Evolutionary conservation across 2,113 vertebrate genomes (phyloP).

Genomic region (Canis aureus): DNA sequence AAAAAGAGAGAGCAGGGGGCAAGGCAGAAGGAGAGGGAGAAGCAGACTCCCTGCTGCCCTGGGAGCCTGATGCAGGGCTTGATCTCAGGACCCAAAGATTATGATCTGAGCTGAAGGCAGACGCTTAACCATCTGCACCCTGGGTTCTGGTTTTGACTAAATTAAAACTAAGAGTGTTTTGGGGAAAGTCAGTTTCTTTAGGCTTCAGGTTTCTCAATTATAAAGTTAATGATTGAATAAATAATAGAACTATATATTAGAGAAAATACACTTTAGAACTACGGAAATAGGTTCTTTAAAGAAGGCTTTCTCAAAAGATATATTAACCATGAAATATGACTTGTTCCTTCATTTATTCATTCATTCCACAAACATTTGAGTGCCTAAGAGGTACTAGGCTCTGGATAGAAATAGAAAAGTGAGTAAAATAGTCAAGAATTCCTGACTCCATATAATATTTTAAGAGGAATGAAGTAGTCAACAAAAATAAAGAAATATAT

Average conservation of each 20-base stretch:
- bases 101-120: too few relatives aligned
- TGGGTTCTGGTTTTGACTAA: neutral
- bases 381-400: neutral
- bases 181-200: neutral
- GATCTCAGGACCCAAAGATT: too few relatives aligned
- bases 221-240: slow-evolving; percentile 4
- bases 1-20: too few relatives aligned
- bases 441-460: neutral
- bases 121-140: too few relatives aligned
- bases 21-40: too few relatives aligned
- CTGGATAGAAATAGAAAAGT: neutral
- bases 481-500: neutral
- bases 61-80: too few relatives aligned
- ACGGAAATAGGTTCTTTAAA: neutral
- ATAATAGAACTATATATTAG: neutral
- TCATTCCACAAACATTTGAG: neutral
- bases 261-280: neutral
- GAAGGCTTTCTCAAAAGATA: neutral
- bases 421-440: neutral
- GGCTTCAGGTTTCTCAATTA: neutral
- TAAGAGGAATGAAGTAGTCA: neutral
- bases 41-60: too few relatives aligned
- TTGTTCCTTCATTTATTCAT: neutral
- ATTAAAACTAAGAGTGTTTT: neutral
- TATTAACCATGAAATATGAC: neutral